Conservation (phyloP, 2,888 invertebrate genomes). For the Muschampia plurimacula region DNA sequence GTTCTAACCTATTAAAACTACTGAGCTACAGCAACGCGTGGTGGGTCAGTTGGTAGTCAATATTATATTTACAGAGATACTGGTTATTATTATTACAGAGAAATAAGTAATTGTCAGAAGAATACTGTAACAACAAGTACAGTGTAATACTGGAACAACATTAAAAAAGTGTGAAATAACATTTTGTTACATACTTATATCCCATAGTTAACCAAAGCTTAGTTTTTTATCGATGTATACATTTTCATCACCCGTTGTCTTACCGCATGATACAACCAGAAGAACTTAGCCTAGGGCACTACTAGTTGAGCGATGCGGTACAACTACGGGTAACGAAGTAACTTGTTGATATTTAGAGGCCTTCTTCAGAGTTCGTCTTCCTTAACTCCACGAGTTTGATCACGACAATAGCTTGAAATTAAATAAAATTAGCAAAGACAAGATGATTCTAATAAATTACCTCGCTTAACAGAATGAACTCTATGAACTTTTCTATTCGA, state of each 20-base stretch:
- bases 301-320: constrained; percentile 39
- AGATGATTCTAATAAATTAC: constrained; percentile 48
- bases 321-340: constrained; percentile 32
- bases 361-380: neutral
- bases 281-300: constrained; percentile 29
- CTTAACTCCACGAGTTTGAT: neutral
- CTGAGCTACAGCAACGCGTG: too few relatives aligned
- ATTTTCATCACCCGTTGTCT: constrained; percentile 32
- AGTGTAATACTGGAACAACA: neutral
- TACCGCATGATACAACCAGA: constrained; percentile 32
- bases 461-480: constrained; percentile 73
- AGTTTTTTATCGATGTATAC: neutral
- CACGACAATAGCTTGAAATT: neutral
- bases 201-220: neutral
- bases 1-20: too few relatives aligned
- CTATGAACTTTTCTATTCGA: constrained; percentile 68
- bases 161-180: neutral
- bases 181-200: neutral
- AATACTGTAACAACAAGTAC: too few relatives aligned
- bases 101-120: too few relatives aligned
- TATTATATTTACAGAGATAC: too few relatives aligned
- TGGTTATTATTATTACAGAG: too few relatives aligned
- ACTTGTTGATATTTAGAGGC: neutral
- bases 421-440: neutral
- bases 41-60: too few relatives aligned